These are phyloP conservation scores for Leucoraja erinaceus DNA, from an alignment of 2,113 vertebrate genomes.

Conservation along the genomic window DNA sequence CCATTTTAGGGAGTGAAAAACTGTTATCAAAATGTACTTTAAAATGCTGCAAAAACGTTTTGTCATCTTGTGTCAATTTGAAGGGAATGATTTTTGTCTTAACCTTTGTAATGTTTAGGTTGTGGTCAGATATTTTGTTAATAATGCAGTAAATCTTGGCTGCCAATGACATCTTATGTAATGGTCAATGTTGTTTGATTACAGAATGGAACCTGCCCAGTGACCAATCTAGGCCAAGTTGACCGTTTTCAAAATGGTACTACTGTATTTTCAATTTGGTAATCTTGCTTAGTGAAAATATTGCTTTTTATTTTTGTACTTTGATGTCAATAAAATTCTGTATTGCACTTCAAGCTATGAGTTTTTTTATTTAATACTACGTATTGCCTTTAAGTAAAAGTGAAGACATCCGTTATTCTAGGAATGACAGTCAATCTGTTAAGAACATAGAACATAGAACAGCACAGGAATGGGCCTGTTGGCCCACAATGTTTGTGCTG, in stretches of 20 bases:
- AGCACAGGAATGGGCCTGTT: too few relatives aligned
- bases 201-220: not conserved
- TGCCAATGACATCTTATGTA: not conserved
- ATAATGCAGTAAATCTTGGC: not conserved
- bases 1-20: not conserved
- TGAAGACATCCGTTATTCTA: not conserved
- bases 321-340: conserved; percentile 21
- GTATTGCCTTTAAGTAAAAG: not conserved
- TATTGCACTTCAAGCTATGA: not conserved
- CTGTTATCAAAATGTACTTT: not conserved
- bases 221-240: not conserved
- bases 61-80: not conserved
- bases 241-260: not conserved
- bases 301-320: conserved; percentile 34
- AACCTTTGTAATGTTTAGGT: not conserved
- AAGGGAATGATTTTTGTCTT: not conserved
- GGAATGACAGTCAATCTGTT: not conserved
- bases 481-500: too few relatives aligned
- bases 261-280: conserved; percentile 19
- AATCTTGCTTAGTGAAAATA: not conserved
- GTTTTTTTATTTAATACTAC: not conserved
- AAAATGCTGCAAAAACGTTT: not conserved
- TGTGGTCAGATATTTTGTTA: not conserved
- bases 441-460: too few relatives aligned
- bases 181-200: not conserved